phyloP scores from a whole-genome alignment of 2,888 invertebrate species.

The Oeneis ivallda region DNA sequence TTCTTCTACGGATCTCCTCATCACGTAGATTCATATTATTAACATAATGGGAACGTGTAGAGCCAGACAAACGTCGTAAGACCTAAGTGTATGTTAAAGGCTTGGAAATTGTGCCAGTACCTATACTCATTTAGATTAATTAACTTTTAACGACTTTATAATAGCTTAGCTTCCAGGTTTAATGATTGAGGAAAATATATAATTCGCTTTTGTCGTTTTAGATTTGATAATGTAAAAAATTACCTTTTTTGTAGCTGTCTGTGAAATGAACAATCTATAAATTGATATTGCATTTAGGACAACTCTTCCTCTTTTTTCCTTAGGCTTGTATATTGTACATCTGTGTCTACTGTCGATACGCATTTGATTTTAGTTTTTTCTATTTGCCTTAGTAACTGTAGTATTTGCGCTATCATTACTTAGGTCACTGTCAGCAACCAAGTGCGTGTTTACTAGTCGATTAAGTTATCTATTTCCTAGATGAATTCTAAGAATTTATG shows the following conservation, averaged over 20 bases:
- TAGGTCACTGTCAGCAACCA: not conserved
- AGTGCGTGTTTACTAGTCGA: slow-evolving; percentile 17
- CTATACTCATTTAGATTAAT: slow-evolving; percentile 50
- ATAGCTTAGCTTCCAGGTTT: slow-evolving; percentile 48
- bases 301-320: no score
- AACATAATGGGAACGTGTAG: no score
- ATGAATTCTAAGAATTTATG: slow-evolving; percentile 23
- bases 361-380: not conserved
- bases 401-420: not conserved
- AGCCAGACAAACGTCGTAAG: not conserved
- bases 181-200: slow-evolving; percentile 55
- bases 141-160: slow-evolving; percentile 59
- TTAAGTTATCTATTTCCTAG: slow-evolving; percentile 20
- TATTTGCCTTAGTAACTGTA: not conserved
- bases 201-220: slow-evolving; percentile 11
- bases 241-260: not conserved
- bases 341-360: no score
- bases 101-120: slow-evolving; percentile 36
- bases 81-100: slow-evolving; percentile 15
- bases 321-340: no score
- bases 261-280: no score
- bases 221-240: not conserved
- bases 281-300: not conserved
- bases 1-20: not conserved
- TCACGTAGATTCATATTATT: no score